phyloP scores from a whole-genome alignment of 2,888 invertebrate genomes.

The Ichneumoninae sp. region DNA sequence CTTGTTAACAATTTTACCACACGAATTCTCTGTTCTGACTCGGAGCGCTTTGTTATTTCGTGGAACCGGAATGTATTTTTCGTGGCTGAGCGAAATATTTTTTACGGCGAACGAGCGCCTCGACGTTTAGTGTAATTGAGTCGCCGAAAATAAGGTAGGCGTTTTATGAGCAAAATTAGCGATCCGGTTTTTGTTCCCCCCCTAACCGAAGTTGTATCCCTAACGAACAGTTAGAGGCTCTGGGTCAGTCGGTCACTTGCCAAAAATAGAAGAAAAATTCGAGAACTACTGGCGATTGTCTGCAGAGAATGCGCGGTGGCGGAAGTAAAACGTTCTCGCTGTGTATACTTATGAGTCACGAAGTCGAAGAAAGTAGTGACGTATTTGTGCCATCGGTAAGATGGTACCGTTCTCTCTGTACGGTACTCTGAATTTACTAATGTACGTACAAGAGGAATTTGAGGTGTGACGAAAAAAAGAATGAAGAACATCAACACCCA shows the following conservation, averaged over 20 bases:
- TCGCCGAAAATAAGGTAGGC: not conserved
- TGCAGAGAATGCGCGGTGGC: slow-evolving; percentile 72
- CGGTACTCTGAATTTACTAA: slow-evolving; percentile 41
- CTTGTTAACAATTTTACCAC: not conserved
- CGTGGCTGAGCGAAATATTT: not conserved
- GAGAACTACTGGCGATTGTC: slow-evolving; percentile 20
- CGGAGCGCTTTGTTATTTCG: slow-evolving; percentile 12
- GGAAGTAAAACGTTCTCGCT: slow-evolving; percentile 71
- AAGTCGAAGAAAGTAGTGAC: slow-evolving; percentile 72
- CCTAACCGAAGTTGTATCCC: not conserved
- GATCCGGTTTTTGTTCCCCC: slow-evolving; percentile 1
- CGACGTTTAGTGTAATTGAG: not conserved
- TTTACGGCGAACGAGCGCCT: not conserved
- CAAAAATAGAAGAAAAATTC: slow-evolving; percentile 27
- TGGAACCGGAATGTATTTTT: not conserved
- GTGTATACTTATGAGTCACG: slow-evolving; percentile 49
- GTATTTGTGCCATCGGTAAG: slow-evolving; percentile 37
- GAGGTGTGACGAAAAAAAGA: slow-evolving; percentile 6
- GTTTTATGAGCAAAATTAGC: not conserved
- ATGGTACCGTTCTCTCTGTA: slow-evolving; percentile 12
- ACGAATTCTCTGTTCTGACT: slow-evolving; percentile 20
- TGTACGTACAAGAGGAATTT: slow-evolving; percentile 16
- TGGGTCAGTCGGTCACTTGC: slow-evolving; percentile 75
- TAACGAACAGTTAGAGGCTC: slow-evolving; percentile 53
- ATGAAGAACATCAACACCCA: not conserved